Base-by-base conservation (phyloP, 2,113 vertebrate species). In the Chauna torquata region DNA sequence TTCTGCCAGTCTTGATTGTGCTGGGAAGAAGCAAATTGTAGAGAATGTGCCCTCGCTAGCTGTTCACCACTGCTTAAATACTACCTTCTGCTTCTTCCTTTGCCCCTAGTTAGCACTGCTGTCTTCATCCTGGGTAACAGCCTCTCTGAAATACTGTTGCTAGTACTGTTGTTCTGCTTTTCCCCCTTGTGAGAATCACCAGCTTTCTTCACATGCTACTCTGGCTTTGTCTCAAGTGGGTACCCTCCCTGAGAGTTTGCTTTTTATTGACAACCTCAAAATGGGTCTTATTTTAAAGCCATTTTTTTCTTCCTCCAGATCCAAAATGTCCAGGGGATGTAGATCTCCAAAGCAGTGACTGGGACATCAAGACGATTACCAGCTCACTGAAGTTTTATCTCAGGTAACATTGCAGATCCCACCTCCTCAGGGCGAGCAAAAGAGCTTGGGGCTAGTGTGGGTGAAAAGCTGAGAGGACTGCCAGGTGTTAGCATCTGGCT, bases 381-480 rank as follows among this genome's bases (percentile, higher is more conserved):
- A 99, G 99, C 96, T 99, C 99, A 5, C 97, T 99, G 95, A 99
- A 99, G 98, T 99, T 99, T 97, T 99, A 99, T 96, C 98, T 99
- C 88, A 99, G 99, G 99, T 99, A 96, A 62, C 93, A 45, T 55
- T 54, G 62, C 49, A 49, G n/a, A 28, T 32, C 88, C 7, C 4
- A 3, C 25, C 22, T 62, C 42, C 42, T 15, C 42, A 0, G 0
- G 0, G 30, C 3, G 18, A 34, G 66, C 49, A 27, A 12, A 36
- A 27, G 42, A 57, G 40, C n/a, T 27, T 11, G 23, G 61, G 62
- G 24, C 47, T 85, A 27, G 5, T 27, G 11, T 25, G 8, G 12
- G 32, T 3, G 18, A 62, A 50, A 24, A 14, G 20, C 5, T 0
- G 20, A 62, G 52, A 23, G 32, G 59, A 5, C 57, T 44, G 32